Percentiles rank a stretch among this genome's conserved stretches.
Conservation (phyloP, 2,888 invertebrate genomes). For the Schizotus pectinicornis region DNA sequence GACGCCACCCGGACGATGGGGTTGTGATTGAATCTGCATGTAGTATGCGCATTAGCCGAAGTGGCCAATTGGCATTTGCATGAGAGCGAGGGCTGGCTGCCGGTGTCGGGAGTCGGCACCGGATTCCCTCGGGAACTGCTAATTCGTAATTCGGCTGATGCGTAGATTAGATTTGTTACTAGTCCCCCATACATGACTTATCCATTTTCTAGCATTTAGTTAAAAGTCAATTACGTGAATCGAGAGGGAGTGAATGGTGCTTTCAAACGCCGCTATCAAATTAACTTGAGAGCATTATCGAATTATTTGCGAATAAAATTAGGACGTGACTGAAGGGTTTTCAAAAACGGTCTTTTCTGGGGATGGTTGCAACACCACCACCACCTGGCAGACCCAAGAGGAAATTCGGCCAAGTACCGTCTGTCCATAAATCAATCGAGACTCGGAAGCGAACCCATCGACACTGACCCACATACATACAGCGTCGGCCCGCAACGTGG, state of each 20-base stretch:
- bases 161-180: slow-evolving; percentile 57
- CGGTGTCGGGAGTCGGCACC: slow-evolving; percentile 27
- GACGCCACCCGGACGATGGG: slow-evolving; percentile 37
- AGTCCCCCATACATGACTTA: slow-evolving; percentile 56
- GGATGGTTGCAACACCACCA: slow-evolving; percentile 1
- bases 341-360: too few relatives aligned
- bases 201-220: slow-evolving; percentile 61
- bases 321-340: slow-evolving; percentile 26
- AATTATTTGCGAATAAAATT: slow-evolving; percentile 50
- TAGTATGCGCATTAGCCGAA: slow-evolving; percentile 46
- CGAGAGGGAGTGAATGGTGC: slow-evolving; percentile 37
- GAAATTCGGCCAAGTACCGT: slow-evolving; percentile 31
- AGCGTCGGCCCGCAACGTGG: slow-evolving; percentile 33
- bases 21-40: slow-evolving; percentile 49
- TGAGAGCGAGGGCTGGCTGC: slow-evolving; percentile 37
- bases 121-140: slow-evolving; percentile 50
- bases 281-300: slow-evolving; percentile 42
- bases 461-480: slow-evolving; percentile 43
- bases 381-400: slow-evolving; percentile 13
- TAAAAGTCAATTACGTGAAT: slow-evolving; percentile 58
- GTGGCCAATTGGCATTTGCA: slow-evolving; percentile 59
- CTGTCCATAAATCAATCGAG: slow-evolving; percentile 44
- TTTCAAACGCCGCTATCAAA: slow-evolving; percentile 39
- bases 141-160: slow-evolving; percentile 58
- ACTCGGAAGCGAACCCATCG: slow-evolving; percentile 34